A percentile compares a stretch with the other conserved stretches of the same genome.
Conservation (phyloP, 2,888 invertebrate genomes). For the Erebia aethiops region DNA sequence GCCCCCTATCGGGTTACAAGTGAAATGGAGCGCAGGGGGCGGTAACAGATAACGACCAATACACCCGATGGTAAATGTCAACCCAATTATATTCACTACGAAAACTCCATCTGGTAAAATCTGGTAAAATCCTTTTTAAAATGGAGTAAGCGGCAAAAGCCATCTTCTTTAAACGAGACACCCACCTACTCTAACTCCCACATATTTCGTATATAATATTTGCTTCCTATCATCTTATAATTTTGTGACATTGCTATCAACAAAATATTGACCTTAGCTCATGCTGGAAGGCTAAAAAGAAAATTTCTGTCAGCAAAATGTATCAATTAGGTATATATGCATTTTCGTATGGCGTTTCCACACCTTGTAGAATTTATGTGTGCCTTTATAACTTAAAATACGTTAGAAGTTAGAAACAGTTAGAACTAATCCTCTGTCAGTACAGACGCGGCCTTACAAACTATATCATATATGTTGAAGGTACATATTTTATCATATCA, state of each 20-base stretch:
- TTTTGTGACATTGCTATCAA: too few species aligned
- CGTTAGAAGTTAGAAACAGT: not conserved
- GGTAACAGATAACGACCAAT: conserved; percentile 79
- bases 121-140: conserved; percentile 19
- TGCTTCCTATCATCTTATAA: too few species aligned
- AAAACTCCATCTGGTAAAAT: conserved; percentile 34
- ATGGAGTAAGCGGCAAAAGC: too few species aligned
- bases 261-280: too few species aligned
- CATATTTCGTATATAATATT: too few species aligned
- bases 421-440: conserved; percentile 6
- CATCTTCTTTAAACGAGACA: too few species aligned
- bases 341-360: not conserved
- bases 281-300: too few species aligned
- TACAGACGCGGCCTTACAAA: conserved; percentile 20
- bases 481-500: conserved; percentile 71
- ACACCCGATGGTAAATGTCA: conserved; percentile 72
- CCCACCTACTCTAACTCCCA: too few species aligned
- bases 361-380: not conserved
- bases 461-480: conserved; percentile 41
- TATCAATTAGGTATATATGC: too few species aligned
- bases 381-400: not conserved
- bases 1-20: conserved; percentile 83
- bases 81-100: conserved; percentile 55
- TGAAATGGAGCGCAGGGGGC: conserved; percentile 79
- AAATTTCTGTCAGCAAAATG: too few species aligned